Percentiles rank a stretch among this genome's conserved stretches.
These are phyloP conservation scores for Mimachlamys varia DNA, from an alignment of 2,888 invertebrate genomes.

Conservation along the genomic window DNA sequence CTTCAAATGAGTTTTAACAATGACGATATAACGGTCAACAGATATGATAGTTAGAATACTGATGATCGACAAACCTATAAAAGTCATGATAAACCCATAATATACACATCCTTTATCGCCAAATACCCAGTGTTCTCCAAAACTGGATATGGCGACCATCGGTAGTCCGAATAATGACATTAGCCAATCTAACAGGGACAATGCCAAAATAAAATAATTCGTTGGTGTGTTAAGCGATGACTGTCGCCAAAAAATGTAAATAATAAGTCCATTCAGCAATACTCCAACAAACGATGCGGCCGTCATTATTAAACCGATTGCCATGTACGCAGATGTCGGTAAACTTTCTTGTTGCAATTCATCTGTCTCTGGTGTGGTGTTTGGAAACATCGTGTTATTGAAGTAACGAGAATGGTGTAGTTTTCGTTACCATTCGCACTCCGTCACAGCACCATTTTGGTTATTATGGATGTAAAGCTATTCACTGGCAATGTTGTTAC, in stretches of 20 bases:
- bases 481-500: too few species aligned
- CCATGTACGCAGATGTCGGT: background rate
- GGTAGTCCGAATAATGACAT: background rate
- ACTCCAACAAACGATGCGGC: background rate
- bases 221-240: background rate
- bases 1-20: conserved; percentile 24
- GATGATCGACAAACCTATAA: background rate
- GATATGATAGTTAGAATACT: conserved; percentile 2
- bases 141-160: background rate
- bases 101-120: conserved; percentile 36
- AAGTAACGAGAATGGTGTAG: too few species aligned
- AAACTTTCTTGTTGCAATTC: background rate
- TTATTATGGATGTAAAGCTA: too few species aligned
- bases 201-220: background rate
- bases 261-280: background rate
- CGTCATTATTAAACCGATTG: background rate
- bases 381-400: background rate
- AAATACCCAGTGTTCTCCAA: background rate
- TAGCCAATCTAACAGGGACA: background rate
- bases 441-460: too few species aligned
- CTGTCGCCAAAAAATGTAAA: background rate
- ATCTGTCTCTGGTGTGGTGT: background rate
- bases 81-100: conserved; percentile 32
- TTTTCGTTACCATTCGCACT: too few species aligned
- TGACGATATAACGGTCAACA: conserved; percentile 36